Conservation (phyloP, 2,797 vertebrate genomes). For the Chiroxiphia lanceolata region DNA sequence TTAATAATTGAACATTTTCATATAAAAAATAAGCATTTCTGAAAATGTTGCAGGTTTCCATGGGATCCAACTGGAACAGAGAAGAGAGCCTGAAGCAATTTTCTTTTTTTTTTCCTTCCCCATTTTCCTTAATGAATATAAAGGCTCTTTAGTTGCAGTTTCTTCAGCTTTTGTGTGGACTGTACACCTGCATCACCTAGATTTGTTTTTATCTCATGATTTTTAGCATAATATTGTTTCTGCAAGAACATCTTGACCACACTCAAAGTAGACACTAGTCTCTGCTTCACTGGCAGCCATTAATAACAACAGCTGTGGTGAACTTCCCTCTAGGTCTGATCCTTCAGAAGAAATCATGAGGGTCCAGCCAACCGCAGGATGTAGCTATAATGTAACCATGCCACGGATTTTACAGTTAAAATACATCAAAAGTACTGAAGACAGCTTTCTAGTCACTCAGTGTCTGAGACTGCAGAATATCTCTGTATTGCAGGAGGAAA, state of each 20-base stretch:
- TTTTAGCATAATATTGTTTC: background rate
- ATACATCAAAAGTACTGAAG: background rate
- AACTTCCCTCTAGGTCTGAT: background rate
- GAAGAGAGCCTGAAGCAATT: background rate
- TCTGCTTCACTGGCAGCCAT: background rate
- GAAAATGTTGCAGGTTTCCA: slow-evolving; percentile 18
- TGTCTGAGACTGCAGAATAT: slow-evolving; percentile 6
- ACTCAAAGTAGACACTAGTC: background rate
- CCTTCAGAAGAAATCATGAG: background rate
- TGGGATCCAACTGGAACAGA: slow-evolving; percentile 2
- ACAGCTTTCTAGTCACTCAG: background rate
- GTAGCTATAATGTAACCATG: background rate
- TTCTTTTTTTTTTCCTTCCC: background rate
- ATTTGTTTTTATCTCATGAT: background rate
- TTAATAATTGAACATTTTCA: background rate
- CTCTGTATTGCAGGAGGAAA: background rate
- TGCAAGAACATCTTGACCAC: background rate
- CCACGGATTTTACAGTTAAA: slow-evolving; percentile 2
- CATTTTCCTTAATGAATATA: background rate
- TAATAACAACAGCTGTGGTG: background rate
- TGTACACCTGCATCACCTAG: background rate
- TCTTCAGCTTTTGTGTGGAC: background rate
- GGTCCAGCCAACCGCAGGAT: background rate
- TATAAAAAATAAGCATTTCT: slow-evolving; percentile 2
- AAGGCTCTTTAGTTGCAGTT: background rate